Evolutionary conservation across 2,113 vertebrate species (phyloP), one percentile per base, ranked within the genome.

Genomic region (Sinocyclocheilus maitianheensis): DNA sequence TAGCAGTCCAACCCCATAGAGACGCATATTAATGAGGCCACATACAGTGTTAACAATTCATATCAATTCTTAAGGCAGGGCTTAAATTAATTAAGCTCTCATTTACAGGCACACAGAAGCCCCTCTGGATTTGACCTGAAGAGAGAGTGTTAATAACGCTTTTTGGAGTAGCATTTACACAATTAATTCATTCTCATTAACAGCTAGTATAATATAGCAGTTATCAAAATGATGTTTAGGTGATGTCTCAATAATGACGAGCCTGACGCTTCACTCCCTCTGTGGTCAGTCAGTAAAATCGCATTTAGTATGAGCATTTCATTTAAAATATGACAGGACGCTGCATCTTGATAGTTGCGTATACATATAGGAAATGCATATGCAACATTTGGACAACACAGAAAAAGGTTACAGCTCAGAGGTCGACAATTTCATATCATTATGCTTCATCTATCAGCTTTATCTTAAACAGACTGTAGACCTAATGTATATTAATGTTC

Each of bases 31-130:
- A 88, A 88, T 87, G 88, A 87, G 81, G 72, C 58, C 78, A 86
- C 86, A 87, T 65, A 79, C 67, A 43, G 80, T 81, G 88, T 86
- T 86, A 88, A 84, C 86, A 89, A 84, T 88, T 89, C 84, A 84
- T 86, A 87, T 85, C 86, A 86, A 86, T 84, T 84, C 83, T 89
- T 80, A 87, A 86, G 83, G 88, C 83, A 60, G 53, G 48, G 30
- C 63, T 84, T 86, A 87, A 87, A 88, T 89, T 81, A 89, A 89
- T 89, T 89, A 89, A 63, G 84, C 84, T 76, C 86, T 86, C 84
- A 84, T 84, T 89, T 83, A 84, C 74, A 82, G 69, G 22, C 60
- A 69, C 62, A 58, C 40, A 63, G 30, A 86, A 77, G 24, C 76
- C 81, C 86, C 80, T 84, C 76, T 83, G 81, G 71, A 60, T 80